Conservation (phyloP, 2,797 vertebrate species). For the Tympanoctomys barrerae region DNA sequence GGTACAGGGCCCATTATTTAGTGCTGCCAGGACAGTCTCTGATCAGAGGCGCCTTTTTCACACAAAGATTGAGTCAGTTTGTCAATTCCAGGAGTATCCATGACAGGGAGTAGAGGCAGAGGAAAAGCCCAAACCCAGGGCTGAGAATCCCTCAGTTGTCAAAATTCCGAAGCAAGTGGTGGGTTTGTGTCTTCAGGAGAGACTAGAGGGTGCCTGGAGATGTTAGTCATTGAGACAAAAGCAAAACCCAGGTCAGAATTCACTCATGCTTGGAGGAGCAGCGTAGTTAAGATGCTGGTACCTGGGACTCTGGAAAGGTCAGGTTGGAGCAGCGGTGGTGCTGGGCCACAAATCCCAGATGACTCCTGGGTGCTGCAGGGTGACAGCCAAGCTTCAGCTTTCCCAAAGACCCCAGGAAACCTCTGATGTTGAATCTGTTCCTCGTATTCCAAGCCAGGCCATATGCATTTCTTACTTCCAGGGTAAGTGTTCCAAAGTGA, state of each 20-base stretch:
- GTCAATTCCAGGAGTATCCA: not conserved
- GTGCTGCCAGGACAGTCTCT: slow-evolving; percentile 32
- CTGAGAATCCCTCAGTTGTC: not conserved
- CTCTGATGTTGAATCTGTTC: not conserved
- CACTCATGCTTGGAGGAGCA: not conserved
- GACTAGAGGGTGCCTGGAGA: not conserved
- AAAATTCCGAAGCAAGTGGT: slow-evolving; percentile 11
- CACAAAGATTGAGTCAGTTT: slow-evolving; percentile 42
- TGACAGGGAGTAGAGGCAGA: slow-evolving; percentile 20
- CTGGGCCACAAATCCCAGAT: not conserved
- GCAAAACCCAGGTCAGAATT: not conserved
- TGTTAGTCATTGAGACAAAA: not conserved
- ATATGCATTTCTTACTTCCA: not conserved
- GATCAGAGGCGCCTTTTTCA: slow-evolving; percentile 31
- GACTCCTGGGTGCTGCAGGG: not conserved
- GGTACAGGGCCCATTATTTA: slow-evolving; percentile 50
- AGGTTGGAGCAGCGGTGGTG: not conserved
- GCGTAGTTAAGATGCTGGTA: not conserved
- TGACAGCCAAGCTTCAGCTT: not conserved
- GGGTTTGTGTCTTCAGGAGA: not conserved
- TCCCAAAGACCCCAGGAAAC: not conserved
- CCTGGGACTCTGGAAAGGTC: not conserved
- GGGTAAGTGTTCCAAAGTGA: not conserved
- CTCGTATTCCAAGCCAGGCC: not conserved
- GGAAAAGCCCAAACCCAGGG: slow-evolving; percentile 1